phyloP scores from a whole-genome alignment of 2,113 vertebrate species.

The Climacteris rufus region DNA sequence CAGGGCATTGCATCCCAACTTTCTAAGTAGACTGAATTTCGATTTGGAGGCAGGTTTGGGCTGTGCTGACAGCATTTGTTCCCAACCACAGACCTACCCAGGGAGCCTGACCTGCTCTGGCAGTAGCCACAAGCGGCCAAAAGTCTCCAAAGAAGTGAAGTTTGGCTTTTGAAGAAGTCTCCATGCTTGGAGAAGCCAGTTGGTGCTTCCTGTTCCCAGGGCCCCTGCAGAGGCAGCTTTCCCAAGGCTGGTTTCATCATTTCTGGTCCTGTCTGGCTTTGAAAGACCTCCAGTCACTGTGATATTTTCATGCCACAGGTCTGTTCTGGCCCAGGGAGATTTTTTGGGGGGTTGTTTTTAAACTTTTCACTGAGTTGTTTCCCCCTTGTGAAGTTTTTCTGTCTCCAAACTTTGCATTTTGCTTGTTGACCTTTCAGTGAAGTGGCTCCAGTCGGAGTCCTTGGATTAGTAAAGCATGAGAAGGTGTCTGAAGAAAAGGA shows the following conservation, averaged over 20 bases:
- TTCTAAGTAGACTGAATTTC: background rate
- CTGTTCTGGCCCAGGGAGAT: background rate
- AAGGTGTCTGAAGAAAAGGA: background rate
- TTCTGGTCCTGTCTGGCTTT: background rate
- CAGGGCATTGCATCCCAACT: background rate
- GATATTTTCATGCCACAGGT: background rate
- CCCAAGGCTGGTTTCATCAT: background rate
- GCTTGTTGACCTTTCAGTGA: slow-evolving; percentile 42
- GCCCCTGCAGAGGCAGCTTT: background rate
- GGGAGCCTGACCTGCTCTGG: background rate
- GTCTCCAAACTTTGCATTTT: slow-evolving; percentile 31
- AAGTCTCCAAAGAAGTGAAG: background rate
- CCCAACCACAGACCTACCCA: background rate
- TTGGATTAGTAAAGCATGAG: background rate
- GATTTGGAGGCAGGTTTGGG: background rate
- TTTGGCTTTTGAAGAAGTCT: background rate
- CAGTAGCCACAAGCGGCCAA: background rate
- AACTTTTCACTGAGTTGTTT: background rate
- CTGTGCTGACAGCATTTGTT: background rate
- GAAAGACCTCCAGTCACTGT: background rate
- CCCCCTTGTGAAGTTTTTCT: background rate
- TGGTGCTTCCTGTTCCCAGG: background rate
- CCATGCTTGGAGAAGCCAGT: background rate
- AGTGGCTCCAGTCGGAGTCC: background rate
- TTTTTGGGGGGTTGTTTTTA: background rate